These are phyloP conservation scores for Rhinolophus sinicus DNA, from an alignment of 2,113 vertebrate species.

Conservation along the genomic window DNA sequence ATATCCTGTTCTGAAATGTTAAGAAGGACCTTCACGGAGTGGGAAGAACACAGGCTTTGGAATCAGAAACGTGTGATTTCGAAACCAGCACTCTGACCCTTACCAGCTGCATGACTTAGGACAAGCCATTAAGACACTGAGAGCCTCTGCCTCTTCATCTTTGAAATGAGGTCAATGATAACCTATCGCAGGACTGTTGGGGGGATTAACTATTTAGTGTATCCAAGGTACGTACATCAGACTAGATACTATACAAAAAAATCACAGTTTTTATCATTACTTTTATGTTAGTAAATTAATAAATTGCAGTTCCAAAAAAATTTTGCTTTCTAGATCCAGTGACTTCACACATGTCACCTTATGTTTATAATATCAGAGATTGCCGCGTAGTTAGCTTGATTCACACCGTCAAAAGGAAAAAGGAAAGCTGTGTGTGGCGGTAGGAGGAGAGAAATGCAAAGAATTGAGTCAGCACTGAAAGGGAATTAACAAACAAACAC, in stretches of 20 bases:
- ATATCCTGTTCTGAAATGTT: background rate
- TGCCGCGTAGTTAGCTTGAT: background rate
- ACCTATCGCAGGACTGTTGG: background rate
- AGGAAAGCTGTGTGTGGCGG: background rate
- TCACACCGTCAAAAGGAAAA: background rate
- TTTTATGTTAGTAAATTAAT: background rate
- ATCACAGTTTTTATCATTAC: background rate
- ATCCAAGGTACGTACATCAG: background rate
- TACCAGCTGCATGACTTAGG: background rate
- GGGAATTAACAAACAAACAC: background rate
- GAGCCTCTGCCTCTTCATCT: background rate
- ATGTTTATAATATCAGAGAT: background rate
- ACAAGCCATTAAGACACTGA: background rate
- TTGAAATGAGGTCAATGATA: background rate
- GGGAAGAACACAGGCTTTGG: background rate
- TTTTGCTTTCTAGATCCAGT: background rate
- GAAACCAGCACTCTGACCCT: background rate
- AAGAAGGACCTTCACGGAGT: background rate
- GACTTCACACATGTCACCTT: background rate
- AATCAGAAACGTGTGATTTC: background rate
- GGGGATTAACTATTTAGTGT: background rate
- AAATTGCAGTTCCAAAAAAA: background rate
- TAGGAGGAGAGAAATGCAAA: background rate
- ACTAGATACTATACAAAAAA: background rate
- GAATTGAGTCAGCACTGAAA: background rate